Evolutionary conservation across 2,888 invertebrate genomes (phyloP).

Genomic region (Cheilosia pagana): DNA sequence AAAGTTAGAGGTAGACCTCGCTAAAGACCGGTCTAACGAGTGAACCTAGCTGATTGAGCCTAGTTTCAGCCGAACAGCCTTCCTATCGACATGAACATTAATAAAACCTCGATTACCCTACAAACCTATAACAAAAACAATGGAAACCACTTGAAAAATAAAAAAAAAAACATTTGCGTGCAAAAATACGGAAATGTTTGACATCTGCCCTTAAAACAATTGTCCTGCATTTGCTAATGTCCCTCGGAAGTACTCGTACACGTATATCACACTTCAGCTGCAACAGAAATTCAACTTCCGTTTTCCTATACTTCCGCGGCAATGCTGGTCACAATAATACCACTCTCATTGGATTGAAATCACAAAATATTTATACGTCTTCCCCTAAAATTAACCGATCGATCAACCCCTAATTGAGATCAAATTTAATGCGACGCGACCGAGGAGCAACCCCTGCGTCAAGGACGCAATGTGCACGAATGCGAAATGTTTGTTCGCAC

Average conservation of each 20-base stretch:
- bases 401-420: conserved; percentile 74
- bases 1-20: too few relatives aligned
- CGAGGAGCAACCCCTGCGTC: conserved; percentile 28
- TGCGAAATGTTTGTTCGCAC: conserved; percentile 69
- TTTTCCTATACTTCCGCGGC: conserved; percentile 41
- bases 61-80: too few relatives aligned
- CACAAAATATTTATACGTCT: conserved; percentile 65
- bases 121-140: background rate
- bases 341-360: conserved; percentile 65
- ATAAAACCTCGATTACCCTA: too few relatives aligned
- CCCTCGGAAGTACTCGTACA: conserved; percentile 51
- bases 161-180: too few relatives aligned
- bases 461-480: conserved; percentile 57
- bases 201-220: conserved; percentile 72
- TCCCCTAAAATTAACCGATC: conserved; percentile 69
- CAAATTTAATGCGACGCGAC: conserved; percentile 43
- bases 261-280: conserved; percentile 64
- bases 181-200: conserved; percentile 16
- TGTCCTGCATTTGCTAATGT: conserved; percentile 50
- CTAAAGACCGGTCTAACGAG: too few relatives aligned
- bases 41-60: too few relatives aligned
- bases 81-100: too few relatives aligned
- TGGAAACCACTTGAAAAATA: background rate
- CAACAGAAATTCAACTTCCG: conserved; percentile 40
- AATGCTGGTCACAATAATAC: conserved; percentile 64